phyloP scores from a whole-genome alignment of 2,888 invertebrate species.

The Heteropelma amictum region DNA sequence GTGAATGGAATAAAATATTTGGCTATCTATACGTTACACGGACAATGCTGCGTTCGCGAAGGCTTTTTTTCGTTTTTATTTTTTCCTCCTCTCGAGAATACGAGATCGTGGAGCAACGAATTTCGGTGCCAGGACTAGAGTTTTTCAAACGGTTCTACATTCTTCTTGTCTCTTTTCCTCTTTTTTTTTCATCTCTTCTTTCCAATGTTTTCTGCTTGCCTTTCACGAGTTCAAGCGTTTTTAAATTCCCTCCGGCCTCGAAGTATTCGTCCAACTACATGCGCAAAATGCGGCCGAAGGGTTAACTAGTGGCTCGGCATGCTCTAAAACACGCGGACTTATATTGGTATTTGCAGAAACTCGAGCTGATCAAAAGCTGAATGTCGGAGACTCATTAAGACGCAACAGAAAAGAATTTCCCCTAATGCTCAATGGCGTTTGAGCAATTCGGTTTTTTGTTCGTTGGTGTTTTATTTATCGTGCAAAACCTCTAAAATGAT shows the following conservation, averaged over 20 bases:
- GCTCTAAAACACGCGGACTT: constrained; percentile 8
- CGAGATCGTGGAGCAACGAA: constrained; percentile 13
- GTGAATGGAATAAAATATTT: background rate
- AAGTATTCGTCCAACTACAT: constrained; percentile 46
- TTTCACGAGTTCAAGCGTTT: constrained; percentile 23
- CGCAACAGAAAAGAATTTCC: background rate
- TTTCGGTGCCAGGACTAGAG: constrained; percentile 36
- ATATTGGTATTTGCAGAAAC: constrained; percentile 26
- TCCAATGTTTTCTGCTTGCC: constrained; percentile 9
- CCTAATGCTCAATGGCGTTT: constrained; percentile 13
- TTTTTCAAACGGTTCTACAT: constrained; percentile 32
- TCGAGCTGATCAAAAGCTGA: constrained; percentile 27
- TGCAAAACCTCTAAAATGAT: constrained; percentile 18
- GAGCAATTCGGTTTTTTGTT: background rate
- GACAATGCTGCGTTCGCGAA: constrained; percentile 9
- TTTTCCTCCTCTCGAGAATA: constrained; percentile 31
- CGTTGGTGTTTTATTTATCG: background rate
- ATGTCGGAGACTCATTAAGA: constrained; percentile 33
- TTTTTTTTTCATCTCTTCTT: constrained; percentile 28
- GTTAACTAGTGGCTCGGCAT: constrained; percentile 50
- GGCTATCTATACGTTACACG: background rate
- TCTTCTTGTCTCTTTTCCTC: background rate
- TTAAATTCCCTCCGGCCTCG: constrained; percentile 13
- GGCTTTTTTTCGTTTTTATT: constrained; percentile 12
- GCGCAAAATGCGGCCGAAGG: constrained; percentile 39